phyloP scores from a whole-genome alignment of 2,888 invertebrate species.

The Drepana falcataria region DNA sequence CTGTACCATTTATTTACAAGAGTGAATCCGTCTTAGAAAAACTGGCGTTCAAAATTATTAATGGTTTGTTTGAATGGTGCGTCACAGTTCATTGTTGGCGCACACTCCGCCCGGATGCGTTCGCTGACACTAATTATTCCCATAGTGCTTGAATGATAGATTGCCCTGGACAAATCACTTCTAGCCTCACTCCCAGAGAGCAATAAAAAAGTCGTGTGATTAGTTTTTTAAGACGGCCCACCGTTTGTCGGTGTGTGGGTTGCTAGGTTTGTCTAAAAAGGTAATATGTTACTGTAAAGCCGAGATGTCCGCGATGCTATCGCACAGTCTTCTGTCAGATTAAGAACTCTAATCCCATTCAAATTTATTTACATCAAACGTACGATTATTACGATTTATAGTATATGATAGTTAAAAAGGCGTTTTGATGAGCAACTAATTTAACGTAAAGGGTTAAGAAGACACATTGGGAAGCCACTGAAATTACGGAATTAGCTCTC shows the following conservation, averaged over 20 bases:
- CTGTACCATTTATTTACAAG: constrained; percentile 75
- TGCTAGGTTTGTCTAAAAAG: constrained; percentile 52
- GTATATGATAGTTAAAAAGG: constrained; percentile 12
- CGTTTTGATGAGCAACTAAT: background rate
- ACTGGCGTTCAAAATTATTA: constrained; percentile 75
- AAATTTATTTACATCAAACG: constrained; percentile 40
- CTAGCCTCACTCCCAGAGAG: constrained; percentile 56
- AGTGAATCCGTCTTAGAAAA: constrained; percentile 72
- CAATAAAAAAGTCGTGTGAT: constrained; percentile 68
- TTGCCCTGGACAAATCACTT: constrained; percentile 76
- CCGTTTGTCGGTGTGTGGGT: constrained; percentile 51
- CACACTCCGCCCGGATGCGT: constrained; percentile 68
- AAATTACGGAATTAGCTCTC: constrained; percentile 35
- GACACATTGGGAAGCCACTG: constrained; percentile 16
- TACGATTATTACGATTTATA: constrained; percentile 19
- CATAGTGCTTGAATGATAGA: constrained; percentile 77
- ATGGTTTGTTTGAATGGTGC: constrained; percentile 77
- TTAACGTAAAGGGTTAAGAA: background rate
- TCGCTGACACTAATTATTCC: constrained; percentile 77
- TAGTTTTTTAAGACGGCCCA: constrained; percentile 59
- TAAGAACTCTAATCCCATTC: constrained; percentile 49
- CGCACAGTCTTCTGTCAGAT: constrained; percentile 55
- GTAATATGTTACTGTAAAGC: constrained; percentile 56
- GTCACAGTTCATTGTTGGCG: constrained; percentile 73
- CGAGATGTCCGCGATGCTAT: constrained; percentile 46